phyloP scores from a whole-genome alignment of 2,797 vertebrate genomes.

The Lithobates pipiens region DNA sequence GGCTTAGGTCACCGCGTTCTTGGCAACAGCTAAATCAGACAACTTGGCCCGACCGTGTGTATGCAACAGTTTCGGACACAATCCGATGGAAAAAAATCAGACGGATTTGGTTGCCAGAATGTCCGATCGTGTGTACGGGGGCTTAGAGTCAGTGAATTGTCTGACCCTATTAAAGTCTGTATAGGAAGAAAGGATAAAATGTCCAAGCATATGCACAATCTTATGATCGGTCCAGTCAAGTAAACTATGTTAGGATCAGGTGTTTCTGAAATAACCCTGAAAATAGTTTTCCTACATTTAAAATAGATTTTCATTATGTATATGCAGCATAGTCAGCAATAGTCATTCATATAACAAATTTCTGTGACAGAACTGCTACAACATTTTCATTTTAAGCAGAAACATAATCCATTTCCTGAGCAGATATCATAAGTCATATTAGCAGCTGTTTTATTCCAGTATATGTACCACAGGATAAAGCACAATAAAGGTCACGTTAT shows the following conservation, averaged over 20 bases:
- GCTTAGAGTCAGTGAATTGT: too few species aligned
- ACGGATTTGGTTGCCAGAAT: too few species aligned
- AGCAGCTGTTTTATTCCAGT: slow-evolving; percentile 5
- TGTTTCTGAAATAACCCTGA: too few species aligned
- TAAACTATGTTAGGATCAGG: too few species aligned
- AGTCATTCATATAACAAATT: neutral
- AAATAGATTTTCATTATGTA: neutral
- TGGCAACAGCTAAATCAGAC: too few species aligned
- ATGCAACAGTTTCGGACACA: too few species aligned
- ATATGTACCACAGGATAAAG: neutral
- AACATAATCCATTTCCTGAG: slow-evolving; percentile 35
- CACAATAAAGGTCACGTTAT: neutral
- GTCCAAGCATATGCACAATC: neutral
- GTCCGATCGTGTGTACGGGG: too few species aligned
- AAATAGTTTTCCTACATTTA: neutral
- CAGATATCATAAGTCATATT: neutral
- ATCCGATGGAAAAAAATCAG: too few species aligned
- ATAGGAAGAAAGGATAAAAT: neutral
- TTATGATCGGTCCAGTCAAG: neutral
- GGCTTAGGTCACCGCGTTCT: too few species aligned
- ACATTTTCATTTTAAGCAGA: slow-evolving; percentile 18
- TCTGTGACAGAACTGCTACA: slow-evolving; percentile 16
- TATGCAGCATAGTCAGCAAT: neutral
- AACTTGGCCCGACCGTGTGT: too few species aligned
- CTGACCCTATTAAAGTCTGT: too few species aligned